Conservation (phyloP, 2,113 vertebrate genomes). For the Mus spicilegus region DNA sequence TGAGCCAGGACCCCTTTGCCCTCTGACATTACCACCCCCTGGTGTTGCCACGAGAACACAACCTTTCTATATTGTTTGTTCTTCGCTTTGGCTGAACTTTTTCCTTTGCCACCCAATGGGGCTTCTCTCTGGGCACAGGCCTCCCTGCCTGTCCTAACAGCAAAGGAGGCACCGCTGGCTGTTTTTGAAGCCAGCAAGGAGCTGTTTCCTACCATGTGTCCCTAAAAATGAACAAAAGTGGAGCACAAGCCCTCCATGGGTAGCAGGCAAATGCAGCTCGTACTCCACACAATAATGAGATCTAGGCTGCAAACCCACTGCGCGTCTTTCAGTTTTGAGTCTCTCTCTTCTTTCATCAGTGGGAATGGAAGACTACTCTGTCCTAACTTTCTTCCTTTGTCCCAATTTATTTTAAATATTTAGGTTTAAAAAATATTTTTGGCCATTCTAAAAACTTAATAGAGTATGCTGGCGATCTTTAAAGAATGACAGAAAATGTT, state of each 20-base stretch:
- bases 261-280: fast-evolving
- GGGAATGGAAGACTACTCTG: background rate
- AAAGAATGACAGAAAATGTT: background rate
- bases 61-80: no score
- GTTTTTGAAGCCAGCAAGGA: background rate
- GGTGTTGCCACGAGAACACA: background rate
- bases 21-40: background rate
- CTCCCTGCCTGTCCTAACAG: background rate
- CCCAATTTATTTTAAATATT: constrained; percentile 1
- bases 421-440: background rate
- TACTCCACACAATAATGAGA: background rate
- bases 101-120: background rate
- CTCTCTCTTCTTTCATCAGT: background rate
- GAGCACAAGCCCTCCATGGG: background rate
- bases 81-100: fast-evolving
- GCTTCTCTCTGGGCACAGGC: background rate
- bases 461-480: constrained; percentile 11
- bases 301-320: background rate
- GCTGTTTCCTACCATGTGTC: fast-evolving
- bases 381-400: background rate
- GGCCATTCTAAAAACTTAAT: background rate
- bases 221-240: background rate
- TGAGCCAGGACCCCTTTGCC: background rate
- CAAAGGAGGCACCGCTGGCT: background rate
- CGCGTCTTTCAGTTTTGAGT: background rate